A percentile compares a stretch with the other conserved stretches of the same genome.
Evolutionary conservation across 1,140 invertebrate species (phyloP).

Genomic region (Bombus sibiricus): DNA sequence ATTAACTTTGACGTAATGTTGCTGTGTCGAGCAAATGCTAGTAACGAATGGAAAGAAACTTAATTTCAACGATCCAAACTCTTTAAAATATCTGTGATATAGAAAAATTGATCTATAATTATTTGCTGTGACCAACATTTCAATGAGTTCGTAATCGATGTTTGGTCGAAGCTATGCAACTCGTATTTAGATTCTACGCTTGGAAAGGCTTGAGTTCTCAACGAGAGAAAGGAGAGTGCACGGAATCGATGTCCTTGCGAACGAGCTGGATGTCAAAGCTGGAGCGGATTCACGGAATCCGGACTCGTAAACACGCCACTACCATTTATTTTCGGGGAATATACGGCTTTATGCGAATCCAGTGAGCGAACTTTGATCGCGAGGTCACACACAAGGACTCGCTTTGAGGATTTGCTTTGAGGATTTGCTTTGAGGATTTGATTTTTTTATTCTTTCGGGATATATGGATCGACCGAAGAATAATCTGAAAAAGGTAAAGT

Average conservation of each 20-base stretch:
- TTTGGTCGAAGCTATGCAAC: neutral
- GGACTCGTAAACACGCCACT: conserved; percentile 1
- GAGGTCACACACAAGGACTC: neutral
- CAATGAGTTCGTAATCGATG: conserved; percentile 25
- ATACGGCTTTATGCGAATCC: neutral
- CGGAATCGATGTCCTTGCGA: conserved; percentile 36
- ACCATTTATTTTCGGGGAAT: conserved; percentile 8
- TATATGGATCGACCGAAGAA: too few species aligned
- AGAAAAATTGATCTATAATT: neutral
- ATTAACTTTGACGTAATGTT: neutral
- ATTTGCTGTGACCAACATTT: neutral
- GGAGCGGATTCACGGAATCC: conserved; percentile 29
- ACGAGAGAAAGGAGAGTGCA: conserved; percentile 35
- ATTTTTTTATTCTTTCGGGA: too few species aligned
- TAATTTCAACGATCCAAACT: neutral
- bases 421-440: too few species aligned
- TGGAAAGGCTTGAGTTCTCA: conserved; percentile 9
- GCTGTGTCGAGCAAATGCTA: too few species aligned
- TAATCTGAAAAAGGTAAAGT: too few species aligned
- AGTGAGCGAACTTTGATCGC: neutral
- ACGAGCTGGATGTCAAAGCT: conserved; percentile 24
- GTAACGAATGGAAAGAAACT: neutral
- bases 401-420: neutral
- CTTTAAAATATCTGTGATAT: too few species aligned
- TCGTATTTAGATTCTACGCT: neutral